phyloP scores from a whole-genome alignment of 2,888 invertebrate species.

The Galeruca laticollis region DNA sequence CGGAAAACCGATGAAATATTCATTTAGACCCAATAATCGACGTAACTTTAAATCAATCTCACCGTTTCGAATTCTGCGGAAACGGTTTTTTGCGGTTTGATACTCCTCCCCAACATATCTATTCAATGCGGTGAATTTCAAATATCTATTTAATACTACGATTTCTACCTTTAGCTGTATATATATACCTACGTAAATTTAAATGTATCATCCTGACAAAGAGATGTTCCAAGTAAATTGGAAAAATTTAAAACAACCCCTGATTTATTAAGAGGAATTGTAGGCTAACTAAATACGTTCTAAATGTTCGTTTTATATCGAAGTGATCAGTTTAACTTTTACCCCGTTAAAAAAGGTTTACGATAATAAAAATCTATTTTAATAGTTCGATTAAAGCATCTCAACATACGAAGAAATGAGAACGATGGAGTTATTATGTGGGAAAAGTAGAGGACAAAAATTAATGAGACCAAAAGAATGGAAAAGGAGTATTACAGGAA shows the following conservation, averaged over 20 bases:
- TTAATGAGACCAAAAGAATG: too few species aligned
- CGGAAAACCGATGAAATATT: constrained; percentile 38
- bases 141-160: constrained; percentile 10
- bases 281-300: not conserved
- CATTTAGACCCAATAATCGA: constrained; percentile 35
- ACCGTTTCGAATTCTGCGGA: constrained; percentile 31
- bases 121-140: constrained; percentile 33
- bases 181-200: not conserved
- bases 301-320: not conserved
- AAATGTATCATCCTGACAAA: not conserved
- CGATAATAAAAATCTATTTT: too few species aligned
- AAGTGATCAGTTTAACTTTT: not conserved
- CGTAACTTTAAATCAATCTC: constrained; percentile 41
- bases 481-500: too few species aligned
- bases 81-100: constrained; percentile 33
- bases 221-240: not conserved
- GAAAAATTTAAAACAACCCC: not conserved
- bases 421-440: too few species aligned
- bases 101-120: constrained; percentile 23
- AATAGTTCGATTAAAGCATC: too few species aligned
- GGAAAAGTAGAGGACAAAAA: too few species aligned
- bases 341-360: too few species aligned
- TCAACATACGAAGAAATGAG: too few species aligned
- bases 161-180: constrained; percentile 13
- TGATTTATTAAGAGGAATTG: not conserved